These are phyloP conservation scores for Bugula neritina DNA, from an alignment of 2,888 invertebrate genomes.

Conservation along the genomic window DNA sequence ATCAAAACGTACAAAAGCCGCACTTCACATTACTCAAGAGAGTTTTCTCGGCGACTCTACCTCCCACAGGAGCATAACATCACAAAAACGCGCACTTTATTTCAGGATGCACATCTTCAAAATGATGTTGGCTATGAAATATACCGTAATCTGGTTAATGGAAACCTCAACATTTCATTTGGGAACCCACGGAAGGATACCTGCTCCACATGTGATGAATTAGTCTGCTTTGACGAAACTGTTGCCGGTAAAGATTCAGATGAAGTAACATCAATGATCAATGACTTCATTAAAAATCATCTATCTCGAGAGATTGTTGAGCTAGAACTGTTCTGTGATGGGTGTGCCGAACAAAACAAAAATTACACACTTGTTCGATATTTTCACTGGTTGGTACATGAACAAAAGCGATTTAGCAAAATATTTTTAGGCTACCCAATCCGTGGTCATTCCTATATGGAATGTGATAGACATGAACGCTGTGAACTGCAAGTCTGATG, in stretches of 20 bases:
- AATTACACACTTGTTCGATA: not conserved
- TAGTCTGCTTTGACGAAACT: constrained; percentile 28
- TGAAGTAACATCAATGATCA: constrained; percentile 29
- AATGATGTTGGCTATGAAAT: not conserved
- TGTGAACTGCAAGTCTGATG: not conserved
- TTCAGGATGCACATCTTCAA: not conserved
- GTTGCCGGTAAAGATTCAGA: constrained; percentile 29
- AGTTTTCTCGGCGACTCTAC: not conserved
- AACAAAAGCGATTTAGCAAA: not conserved
- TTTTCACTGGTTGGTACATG: not conserved
- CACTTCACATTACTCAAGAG: not conserved
- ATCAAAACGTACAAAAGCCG: not conserved
- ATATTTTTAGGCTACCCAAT: constrained; percentile 26
- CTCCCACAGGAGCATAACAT: too few relatives aligned
- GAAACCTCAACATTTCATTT: constrained; percentile 8
- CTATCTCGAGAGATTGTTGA: not conserved
- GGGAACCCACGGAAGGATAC: constrained; percentile 5
- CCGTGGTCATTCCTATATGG: not conserved
- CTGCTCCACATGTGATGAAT: constrained; percentile 9
- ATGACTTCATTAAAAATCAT: constrained; percentile 18
- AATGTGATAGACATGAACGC: not conserved
- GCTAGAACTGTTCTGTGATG: not conserved
- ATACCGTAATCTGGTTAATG: not conserved
- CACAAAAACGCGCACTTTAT: not conserved
- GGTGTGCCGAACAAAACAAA: not conserved